A percentile compares a stretch with the other conserved stretches of the same genome.
Conservation (phyloP, 2,113 vertebrate genomes). For the Ornithorhynchus anatinus region DNA sequence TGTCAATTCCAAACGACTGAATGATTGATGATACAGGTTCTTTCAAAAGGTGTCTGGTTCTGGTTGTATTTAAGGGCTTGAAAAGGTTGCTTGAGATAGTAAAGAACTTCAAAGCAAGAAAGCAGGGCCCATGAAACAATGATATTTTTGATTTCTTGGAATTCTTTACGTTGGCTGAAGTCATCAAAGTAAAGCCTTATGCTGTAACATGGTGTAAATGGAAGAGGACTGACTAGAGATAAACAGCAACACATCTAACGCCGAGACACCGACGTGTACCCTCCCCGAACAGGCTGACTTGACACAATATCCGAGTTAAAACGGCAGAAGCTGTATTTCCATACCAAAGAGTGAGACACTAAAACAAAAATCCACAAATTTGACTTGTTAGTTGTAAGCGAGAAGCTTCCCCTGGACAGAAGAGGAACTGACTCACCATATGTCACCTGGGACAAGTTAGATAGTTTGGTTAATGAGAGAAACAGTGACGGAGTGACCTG, state of each 20-base stretch:
- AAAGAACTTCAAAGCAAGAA: neutral
- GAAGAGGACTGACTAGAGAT: neutral
- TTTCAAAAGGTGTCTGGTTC: neutral
- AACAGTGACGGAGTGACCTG: neutral
- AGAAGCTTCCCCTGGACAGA: neutral
- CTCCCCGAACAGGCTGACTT: constrained; percentile 26
- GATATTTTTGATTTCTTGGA: neutral
- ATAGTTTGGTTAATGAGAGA: neutral
- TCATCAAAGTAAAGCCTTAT: neutral
- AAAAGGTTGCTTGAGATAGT: neutral
- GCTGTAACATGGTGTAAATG: constrained; percentile 5
- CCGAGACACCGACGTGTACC: neutral
- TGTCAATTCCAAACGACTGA: too few relatives aligned
- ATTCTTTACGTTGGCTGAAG: too few relatives aligned
- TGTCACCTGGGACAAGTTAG: neutral
- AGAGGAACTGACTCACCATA: neutral
- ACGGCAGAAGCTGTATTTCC: constrained; percentile 25
- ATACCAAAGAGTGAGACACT: constrained; percentile 21
- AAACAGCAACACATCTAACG: neutral
- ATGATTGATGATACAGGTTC: too few relatives aligned
- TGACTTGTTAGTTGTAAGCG: neutral
- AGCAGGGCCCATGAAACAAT: neutral
- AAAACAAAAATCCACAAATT: constrained; percentile 15
- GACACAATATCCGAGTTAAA: constrained; percentile 40
- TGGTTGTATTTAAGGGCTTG: neutral